A percentile compares a stretch with the other conserved stretches of the same genome.
phyloP scores from a whole-genome alignment of 2,797 vertebrate genomes.

The Sus cebifrons region DNA sequence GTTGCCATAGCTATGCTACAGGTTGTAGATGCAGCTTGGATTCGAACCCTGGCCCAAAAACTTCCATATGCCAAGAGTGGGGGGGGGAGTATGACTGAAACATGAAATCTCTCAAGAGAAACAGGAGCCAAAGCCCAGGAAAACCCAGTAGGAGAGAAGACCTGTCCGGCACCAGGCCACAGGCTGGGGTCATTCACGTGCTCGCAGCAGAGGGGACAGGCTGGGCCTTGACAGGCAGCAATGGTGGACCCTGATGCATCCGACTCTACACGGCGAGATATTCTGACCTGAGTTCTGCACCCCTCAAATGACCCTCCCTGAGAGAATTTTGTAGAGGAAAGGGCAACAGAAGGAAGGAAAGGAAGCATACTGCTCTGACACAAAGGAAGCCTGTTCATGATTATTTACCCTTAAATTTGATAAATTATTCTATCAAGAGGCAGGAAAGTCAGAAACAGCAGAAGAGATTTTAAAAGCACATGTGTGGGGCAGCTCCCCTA shows the following conservation, averaged over 20 bases:
- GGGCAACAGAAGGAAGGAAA: background rate
- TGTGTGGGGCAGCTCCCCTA: background rate
- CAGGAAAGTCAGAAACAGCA: background rate
- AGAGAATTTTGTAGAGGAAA: background rate
- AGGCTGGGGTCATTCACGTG: background rate
- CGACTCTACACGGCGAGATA: rapidly evolving
- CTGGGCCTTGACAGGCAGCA: background rate
- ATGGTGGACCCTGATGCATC: rapidly evolving
- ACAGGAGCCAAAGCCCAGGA: background rate
- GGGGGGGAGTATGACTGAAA: background rate
- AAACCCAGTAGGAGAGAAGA: background rate
- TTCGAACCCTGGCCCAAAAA: too few relatives aligned
- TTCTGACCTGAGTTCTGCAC: background rate
- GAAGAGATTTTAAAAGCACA: background rate
- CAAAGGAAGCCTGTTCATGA: background rate
- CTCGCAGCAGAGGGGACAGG: background rate
- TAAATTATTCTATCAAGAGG: background rate
- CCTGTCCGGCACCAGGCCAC: background rate
- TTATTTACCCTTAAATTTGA: background rate
- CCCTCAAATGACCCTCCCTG: background rate
- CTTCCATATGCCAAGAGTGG: too few relatives aligned
- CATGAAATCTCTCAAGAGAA: conserved; percentile 9
- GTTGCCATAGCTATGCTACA: too few relatives aligned
- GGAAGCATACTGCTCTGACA: background rate
- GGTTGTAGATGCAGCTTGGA: too few relatives aligned